phyloP scores from a whole-genome alignment of 1,140 invertebrate genomes.

The Cardiocondyla obscurior region DNA sequence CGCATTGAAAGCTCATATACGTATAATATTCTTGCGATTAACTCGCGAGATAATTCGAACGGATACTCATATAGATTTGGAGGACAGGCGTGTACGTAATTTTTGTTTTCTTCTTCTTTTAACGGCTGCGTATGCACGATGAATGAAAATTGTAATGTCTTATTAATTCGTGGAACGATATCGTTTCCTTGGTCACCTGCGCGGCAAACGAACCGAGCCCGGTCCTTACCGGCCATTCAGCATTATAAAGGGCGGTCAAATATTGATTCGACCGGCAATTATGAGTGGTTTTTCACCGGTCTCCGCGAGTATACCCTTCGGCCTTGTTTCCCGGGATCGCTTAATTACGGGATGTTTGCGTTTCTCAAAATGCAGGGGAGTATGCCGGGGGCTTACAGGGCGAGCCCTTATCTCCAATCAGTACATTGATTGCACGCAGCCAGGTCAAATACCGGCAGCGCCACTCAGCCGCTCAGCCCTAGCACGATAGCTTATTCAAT shows the following conservation, averaged over 20 bases:
- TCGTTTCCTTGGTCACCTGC: slow-evolving; percentile 16
- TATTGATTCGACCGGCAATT: slow-evolving; percentile 74
- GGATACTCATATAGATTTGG: background rate
- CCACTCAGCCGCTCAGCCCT: slow-evolving; percentile 74
- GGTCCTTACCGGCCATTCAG: slow-evolving; percentile 63
- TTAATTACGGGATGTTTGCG: slow-evolving; percentile 76
- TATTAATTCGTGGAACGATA: slow-evolving; percentile 12
- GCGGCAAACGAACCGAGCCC: slow-evolving; percentile 38
- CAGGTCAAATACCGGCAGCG: slow-evolving; percentile 80
- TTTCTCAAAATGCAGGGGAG: slow-evolving; percentile 75
- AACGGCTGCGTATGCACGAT: background rate
- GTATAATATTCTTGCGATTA: background rate
- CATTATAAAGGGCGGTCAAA: slow-evolving; percentile 71
- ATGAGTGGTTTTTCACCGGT: slow-evolving; percentile 72
- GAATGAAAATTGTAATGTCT: slow-evolving; percentile 13
- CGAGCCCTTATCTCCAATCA: slow-evolving; percentile 81
- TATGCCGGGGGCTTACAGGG: slow-evolving; percentile 72
- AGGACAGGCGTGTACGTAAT: background rate
- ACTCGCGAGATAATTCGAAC: background rate
- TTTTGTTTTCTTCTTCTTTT: no score
- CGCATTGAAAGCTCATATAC: slow-evolving; percentile 10
- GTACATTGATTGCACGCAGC: slow-evolving; percentile 81
- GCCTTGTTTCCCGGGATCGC: slow-evolving; percentile 66
- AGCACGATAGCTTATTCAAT: slow-evolving; percentile 83
- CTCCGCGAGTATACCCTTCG: slow-evolving; percentile 63